Evolutionary conservation across 2,113 vertebrate species (phyloP).

Genomic region (Pelecanoides urinatrix): DNA sequence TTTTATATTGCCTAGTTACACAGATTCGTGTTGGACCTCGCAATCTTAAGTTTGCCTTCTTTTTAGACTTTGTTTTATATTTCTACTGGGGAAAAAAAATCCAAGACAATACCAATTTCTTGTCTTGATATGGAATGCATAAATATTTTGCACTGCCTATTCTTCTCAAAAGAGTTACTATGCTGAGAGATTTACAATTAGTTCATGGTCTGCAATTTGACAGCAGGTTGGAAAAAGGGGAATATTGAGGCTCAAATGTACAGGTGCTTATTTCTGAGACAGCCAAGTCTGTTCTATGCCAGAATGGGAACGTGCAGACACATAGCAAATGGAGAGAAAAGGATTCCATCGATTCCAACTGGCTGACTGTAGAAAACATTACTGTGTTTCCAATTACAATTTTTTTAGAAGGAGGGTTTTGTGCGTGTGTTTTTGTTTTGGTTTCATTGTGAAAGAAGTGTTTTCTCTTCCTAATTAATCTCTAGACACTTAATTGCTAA

Average conservation of each 20-base stretch:
- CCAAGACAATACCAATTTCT: background rate
- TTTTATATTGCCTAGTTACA: background rate
- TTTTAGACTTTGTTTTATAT: background rate
- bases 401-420: background rate
- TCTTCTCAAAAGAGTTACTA: background rate
- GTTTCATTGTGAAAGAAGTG: background rate
- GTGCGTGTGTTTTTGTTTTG: background rate
- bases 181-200: background rate
- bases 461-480: conserved; percentile 24
- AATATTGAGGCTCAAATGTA: background rate
- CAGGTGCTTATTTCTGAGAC: background rate
- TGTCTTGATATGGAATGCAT: fast-evolving
- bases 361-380: background rate
- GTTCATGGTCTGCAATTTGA: background rate
- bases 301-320: background rate
- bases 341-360: background rate
- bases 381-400: background rate
- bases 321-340: background rate
- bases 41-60: background rate
- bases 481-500: background rate
- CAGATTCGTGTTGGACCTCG: background rate
- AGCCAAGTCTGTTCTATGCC: background rate
- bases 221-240: background rate
- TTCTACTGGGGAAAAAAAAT: background rate
- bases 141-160: background rate